These are phyloP conservation scores for Sebastes nivosus DNA, from an alignment of 2,797 vertebrate species.

Conservation along the genomic window DNA sequence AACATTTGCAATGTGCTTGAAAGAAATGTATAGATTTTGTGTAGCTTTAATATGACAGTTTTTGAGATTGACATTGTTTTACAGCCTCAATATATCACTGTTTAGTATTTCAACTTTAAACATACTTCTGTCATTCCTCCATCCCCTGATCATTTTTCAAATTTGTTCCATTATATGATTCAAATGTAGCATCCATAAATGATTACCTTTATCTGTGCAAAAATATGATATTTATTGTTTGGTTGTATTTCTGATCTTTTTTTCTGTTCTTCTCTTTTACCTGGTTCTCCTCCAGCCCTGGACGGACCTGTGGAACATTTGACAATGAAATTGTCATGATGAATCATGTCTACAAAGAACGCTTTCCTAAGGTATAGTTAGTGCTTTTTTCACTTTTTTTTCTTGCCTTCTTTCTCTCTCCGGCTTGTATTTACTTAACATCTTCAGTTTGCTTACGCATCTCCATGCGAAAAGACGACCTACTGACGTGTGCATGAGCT, in stretches of 20 bases:
- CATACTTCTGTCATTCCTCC: background rate
- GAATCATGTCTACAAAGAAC: constrained; percentile 96
- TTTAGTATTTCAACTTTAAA: background rate
- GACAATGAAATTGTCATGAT: constrained; percentile 97
- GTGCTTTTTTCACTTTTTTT: background rate
- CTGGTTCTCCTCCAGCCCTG: constrained; percentile 83
- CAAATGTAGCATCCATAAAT: background rate
- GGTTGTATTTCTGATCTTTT: background rate
- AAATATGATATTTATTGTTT: background rate
- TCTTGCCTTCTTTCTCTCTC: background rate
- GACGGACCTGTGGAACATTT: constrained; percentile 87
- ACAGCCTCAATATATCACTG: background rate
- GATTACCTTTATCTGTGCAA: background rate
- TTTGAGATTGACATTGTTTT: background rate
- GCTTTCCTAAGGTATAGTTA: constrained; percentile 89
- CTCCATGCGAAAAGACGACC: background rate
- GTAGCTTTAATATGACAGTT: background rate
- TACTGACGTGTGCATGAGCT: background rate
- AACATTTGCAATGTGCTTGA: background rate
- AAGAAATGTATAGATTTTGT: background rate
- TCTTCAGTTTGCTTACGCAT: background rate
- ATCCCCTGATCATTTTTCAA: background rate
- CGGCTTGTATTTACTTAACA: background rate
- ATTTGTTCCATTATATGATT: background rate
- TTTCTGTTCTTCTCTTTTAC: background rate